Base-by-base conservation (phyloP, 2,797 vertebrate genomes). In the Macropodus opercularis region DNA sequence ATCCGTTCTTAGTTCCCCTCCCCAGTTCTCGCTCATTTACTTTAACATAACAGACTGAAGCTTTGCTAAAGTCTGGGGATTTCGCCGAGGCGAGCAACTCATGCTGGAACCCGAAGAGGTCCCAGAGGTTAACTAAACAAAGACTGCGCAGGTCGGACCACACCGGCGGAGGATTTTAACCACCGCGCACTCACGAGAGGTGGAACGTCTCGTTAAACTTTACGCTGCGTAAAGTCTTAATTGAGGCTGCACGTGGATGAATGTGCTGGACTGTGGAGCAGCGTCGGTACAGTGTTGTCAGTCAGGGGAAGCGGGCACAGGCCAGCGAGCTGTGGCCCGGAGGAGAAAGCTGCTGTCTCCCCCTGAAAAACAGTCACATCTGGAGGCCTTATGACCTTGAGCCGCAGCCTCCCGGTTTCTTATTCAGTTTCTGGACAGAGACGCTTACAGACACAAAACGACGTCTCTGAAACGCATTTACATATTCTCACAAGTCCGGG, bases 51-150 rank as follows among this genome's bases (percentile, higher is more conserved):
- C 80, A 80, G 72, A 65, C 48, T 1, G 69, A 52, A 72, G 79
- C 68, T 87, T 85, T 83, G 74, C 57, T 73, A 27, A 84, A 85
- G 75, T 71, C 81, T 51, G 75, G 80, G 80, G 85, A 81, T 82
- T 92, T 87, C 68, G 86, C 55, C 85, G 77, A 76, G 74, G 70
- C 72, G 66, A 72, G 77, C 12, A 56, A 49, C 43, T 87, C 88
- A 87, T 82, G 92, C 93, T 92, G 93, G 94, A 96, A 93, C 89
- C 86, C 63, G 65, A 57, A 42, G 62, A 77, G 94, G 94, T 94
- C 93, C 81, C 77, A 77, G 89, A 91, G 95, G 95, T 97, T 95
- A 96, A 92, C 91, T 72, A 96, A 97, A 96, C 94, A 97, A 94
- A 95, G 93, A 85, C 92, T 90, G 92, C 74, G 94, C 94, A 89